phyloP scores from a whole-genome alignment of 64 coral and sea anemone species.

The Pocillopora verrucosa region DNA sequence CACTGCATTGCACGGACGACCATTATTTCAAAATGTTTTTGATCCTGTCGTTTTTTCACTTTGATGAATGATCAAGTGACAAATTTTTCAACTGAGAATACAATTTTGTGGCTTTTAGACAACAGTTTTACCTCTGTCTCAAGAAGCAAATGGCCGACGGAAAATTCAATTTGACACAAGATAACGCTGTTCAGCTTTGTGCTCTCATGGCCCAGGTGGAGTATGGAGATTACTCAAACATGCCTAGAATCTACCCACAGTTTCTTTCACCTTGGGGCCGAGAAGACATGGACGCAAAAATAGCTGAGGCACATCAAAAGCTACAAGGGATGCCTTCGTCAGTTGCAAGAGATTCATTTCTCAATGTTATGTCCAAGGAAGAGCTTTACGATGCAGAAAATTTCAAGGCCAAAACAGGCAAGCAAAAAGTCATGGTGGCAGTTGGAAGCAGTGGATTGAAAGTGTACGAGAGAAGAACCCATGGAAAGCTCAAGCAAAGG shows the following conservation, averaged over 20 bases:
- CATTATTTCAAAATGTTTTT: not conserved
- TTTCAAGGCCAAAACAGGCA: constrained; percentile 85
- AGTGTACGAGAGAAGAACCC: constrained; percentile 81
- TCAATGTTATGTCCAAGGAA: constrained; percentile 77
- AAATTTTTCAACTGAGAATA: not conserved
- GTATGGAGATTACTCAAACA: constrained; percentile 65
- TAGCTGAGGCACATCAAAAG: constrained; percentile 64
- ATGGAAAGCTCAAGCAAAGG: constrained; percentile 78
- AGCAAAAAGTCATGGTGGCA: constrained; percentile 83
- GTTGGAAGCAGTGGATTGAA: constrained; percentile 85
- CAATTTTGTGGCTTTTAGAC: constrained; percentile 44
- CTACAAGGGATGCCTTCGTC: constrained; percentile 65
- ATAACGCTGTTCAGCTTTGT: constrained; percentile 71
- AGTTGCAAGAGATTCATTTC: constrained; percentile 72
- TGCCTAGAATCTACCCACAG: constrained; percentile 47
- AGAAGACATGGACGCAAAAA: constrained; percentile 62
- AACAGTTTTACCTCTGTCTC: constrained; percentile 89
- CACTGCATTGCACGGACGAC: not conserved
- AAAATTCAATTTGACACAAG: constrained; percentile 82
- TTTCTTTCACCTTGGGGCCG: constrained; percentile 75
- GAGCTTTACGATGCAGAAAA: constrained; percentile 92
- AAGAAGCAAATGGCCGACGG: constrained; percentile 77
- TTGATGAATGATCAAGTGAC: not conserved
- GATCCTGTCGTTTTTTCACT: not conserved
- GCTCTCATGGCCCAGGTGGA: constrained; percentile 83